These are phyloP conservation scores for Drosophila seguyi DNA, from an alignment of 1,140 invertebrate species.

Conservation along the genomic window DNA sequence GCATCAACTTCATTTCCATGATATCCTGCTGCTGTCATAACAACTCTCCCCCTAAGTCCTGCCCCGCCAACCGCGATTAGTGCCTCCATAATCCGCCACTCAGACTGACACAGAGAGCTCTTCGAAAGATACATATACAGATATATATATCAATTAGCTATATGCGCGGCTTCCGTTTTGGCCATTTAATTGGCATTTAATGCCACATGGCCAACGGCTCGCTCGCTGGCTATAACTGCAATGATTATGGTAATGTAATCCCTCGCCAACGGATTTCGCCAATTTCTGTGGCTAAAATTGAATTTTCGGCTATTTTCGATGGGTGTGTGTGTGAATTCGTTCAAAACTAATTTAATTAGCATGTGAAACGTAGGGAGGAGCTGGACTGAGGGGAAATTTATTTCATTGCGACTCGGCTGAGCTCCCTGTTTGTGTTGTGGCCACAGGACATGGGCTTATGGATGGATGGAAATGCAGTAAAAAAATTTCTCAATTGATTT, in stretches of 20 bases:
- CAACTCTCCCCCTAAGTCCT: not conserved
- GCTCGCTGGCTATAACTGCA: conserved; percentile 11
- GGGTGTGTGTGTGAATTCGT: conserved; percentile 28
- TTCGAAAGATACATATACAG: not conserved
- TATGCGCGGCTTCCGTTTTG: conserved; percentile 43
- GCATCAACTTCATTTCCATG: conserved; percentile 15
- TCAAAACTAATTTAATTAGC: conserved; percentile 73
- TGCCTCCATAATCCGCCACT: conserved; percentile 28
- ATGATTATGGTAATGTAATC: conserved; percentile 72
- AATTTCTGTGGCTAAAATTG: conserved; percentile 63
- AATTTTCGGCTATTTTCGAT: conserved; percentile 52
- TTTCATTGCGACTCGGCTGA: not conserved
- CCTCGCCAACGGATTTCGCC: conserved; percentile 31
- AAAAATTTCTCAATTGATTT: conserved; percentile 44
- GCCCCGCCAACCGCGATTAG: conserved; percentile 24
- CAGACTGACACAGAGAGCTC: conserved; percentile 2
- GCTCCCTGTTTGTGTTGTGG: conserved; percentile 20
- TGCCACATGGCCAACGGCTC: conserved; percentile 43
- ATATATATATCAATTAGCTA: conserved; percentile 42
- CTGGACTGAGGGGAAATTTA: conserved; percentile 3
- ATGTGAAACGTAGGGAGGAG: not conserved
- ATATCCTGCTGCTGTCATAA: conserved; percentile 15
- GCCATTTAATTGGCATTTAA: conserved; percentile 79
- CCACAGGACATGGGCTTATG: conserved; percentile 19
- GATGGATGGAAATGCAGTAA: conserved; percentile 18